phyloP scores from a whole-genome alignment of 1,140 invertebrate genomes.

The Calliphora vicina region DNA sequence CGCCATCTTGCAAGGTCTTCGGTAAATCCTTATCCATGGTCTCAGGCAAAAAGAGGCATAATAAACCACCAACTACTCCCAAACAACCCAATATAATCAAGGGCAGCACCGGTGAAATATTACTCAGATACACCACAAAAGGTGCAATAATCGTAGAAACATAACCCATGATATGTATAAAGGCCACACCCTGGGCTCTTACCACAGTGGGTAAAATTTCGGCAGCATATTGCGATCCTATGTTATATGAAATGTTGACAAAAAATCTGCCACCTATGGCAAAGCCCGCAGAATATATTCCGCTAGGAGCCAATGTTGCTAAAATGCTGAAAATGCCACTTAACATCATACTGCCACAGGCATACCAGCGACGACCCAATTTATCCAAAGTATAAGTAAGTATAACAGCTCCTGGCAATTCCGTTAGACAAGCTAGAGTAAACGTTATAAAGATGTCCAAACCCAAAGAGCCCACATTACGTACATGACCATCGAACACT shows the following conservation, averaged over 20 bases:
- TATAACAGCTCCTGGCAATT: slow-evolving; percentile 79
- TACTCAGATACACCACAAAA: slow-evolving; percentile 81
- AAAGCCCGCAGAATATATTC: slow-evolving; percentile 71
- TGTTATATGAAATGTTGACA: slow-evolving; percentile 89
- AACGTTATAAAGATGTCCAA: slow-evolving; percentile 84
- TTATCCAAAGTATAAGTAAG: slow-evolving; percentile 79
- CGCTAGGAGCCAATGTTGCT: slow-evolving; percentile 72
- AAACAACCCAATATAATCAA: slow-evolving; percentile 77
- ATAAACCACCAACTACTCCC: slow-evolving; percentile 75
- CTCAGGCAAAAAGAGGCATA: slow-evolving; percentile 82
- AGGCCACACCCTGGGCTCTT: slow-evolving; percentile 81
- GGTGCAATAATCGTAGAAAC: slow-evolving; percentile 82
- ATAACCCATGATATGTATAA: slow-evolving; percentile 87
- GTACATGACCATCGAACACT: slow-evolving; percentile 86
- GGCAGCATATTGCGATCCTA: slow-evolving; percentile 87
- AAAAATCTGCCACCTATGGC: slow-evolving; percentile 83
- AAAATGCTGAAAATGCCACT: slow-evolving; percentile 83
- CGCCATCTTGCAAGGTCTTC: slow-evolving; percentile 82
- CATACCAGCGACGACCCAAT: slow-evolving; percentile 84
- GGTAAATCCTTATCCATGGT: slow-evolving; percentile 83
- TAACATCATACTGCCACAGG: slow-evolving; percentile 78
- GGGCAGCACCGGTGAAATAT: slow-evolving; percentile 73
- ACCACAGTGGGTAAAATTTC: slow-evolving; percentile 88
- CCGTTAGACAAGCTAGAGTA: slow-evolving; percentile 80
- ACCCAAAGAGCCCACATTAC: slow-evolving; percentile 82